These are phyloP conservation scores for Toxonevra muliebris DNA, from an alignment of 2,888 invertebrate species.

Conservation along the genomic window DNA sequence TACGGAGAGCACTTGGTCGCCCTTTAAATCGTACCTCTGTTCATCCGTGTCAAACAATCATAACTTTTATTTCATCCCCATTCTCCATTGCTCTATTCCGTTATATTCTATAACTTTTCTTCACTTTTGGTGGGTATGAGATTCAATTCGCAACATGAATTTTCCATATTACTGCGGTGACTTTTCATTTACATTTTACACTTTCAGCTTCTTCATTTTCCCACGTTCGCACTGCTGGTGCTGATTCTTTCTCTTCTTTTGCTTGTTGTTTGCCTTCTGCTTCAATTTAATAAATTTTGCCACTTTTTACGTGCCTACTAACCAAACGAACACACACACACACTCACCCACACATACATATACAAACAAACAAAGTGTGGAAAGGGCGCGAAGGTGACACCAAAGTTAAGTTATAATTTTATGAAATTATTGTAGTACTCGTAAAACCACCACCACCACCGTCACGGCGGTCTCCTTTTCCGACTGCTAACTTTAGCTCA, in stretches of 20 bases:
- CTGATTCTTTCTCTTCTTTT: conserved; percentile 3
- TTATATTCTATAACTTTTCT: not conserved
- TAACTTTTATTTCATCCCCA: conserved; percentile 24
- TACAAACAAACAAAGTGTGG: no score
- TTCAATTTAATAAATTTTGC: conserved; percentile 7
- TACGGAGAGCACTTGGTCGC: no score
- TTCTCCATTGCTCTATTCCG: no score
- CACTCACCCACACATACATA: not conserved
- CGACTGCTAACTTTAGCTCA: not conserved
- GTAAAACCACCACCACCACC: not conserved
- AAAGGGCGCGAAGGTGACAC: not conserved
- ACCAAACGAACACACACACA: no score
- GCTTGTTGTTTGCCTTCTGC: conserved; percentile 10
- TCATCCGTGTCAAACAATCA: conserved; percentile 27
- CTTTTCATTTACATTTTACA: conserved; percentile 10
- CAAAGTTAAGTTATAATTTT: conserved; percentile 35
- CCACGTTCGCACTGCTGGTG: not conserved
- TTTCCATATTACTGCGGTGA: not conserved
- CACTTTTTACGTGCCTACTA: not conserved
- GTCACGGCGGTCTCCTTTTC: not conserved
- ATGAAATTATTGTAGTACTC: conserved; percentile 31
- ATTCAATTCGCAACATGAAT: not conserved
- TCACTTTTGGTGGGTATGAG: not conserved
- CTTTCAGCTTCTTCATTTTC: not conserved
- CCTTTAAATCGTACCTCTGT: not conserved